These are phyloP conservation scores for Venturia canescens DNA, from an alignment of 1,140 invertebrate species.

Conservation along the genomic window DNA sequence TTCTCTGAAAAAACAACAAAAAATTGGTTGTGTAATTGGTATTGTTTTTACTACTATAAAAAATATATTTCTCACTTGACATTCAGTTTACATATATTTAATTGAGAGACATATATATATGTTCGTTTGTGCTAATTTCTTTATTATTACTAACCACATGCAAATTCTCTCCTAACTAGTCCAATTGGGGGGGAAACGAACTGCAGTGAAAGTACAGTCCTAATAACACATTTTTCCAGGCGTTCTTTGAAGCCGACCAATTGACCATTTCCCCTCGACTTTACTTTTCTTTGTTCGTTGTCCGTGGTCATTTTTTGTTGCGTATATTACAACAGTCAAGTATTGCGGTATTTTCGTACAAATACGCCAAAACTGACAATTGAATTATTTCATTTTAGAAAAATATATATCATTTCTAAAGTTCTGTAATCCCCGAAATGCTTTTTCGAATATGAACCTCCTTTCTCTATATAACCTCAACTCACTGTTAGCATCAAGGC, in stretches of 20 bases:
- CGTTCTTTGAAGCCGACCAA: not conserved
- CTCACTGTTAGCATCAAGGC: too few species aligned
- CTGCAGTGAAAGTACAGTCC: not conserved
- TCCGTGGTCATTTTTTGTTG: not conserved
- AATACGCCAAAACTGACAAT: too few species aligned
- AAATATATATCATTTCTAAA: too few species aligned
- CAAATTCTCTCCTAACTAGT: not conserved
- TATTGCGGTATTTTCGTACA: too few species aligned
- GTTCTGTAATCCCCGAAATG: too few species aligned
- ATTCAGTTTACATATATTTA: constrained; percentile 10
- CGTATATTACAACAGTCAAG: too few species aligned
- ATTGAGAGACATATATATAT: not conserved
- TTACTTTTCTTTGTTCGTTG: not conserved
- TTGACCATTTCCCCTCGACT: not conserved
- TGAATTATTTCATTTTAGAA: too few species aligned
- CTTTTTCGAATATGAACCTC: too few species aligned
- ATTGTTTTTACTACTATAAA: not conserved
- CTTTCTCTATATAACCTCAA: too few species aligned
- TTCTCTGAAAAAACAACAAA: not conserved
- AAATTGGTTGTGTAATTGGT: not conserved
- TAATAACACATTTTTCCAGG: not conserved
- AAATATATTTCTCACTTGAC: not conserved
- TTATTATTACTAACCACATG: not conserved
- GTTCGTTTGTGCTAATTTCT: not conserved
- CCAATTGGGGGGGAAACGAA: not conserved